Conservation (phyloP, 2,797 vertebrate species). For the Gobionotothen gibberifrons region DNA sequence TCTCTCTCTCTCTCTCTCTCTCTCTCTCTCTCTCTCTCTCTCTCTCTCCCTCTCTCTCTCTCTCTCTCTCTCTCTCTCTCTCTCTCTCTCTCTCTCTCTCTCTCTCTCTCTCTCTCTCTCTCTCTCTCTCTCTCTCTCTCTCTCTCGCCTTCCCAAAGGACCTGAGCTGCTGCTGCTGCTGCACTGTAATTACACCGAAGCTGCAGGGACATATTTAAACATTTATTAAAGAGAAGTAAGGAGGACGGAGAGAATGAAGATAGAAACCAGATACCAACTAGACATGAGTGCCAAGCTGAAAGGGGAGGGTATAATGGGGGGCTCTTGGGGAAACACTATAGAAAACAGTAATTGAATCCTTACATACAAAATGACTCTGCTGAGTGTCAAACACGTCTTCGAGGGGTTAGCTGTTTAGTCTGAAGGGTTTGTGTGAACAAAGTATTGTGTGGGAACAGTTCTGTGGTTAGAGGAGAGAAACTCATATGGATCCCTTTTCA, state of each 20-base stretch:
- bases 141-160: conserved; percentile 64
- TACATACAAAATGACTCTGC: conserved; percentile 35
- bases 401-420: conserved; percentile 33
- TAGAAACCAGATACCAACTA: conserved; percentile 64
- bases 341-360: conserved; percentile 64
- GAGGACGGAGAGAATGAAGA: conserved; percentile 74
- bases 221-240: conserved; percentile 83
- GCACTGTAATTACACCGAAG: conserved; percentile 81
- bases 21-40: too few relatives aligned
- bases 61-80: too few relatives aligned
- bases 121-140: not conserved
- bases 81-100: conserved; percentile 17
- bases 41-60: too few relatives aligned
- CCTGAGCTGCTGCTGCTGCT: conserved; percentile 64
- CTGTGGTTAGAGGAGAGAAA: conserved; percentile 26
- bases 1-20: not conserved
- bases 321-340: conserved; percentile 39
- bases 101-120: not conserved
- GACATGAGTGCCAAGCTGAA: conserved; percentile 46
- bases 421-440: conserved; percentile 20
- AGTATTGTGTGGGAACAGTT: not conserved
- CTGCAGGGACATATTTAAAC: conserved; percentile 81
- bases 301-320: conserved; percentile 34
- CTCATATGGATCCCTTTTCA: conserved; percentile 36
- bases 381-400: conserved; percentile 31